Base-by-base conservation (phyloP, 1,140 invertebrate genomes). In the Penaeus japonicus region DNA sequence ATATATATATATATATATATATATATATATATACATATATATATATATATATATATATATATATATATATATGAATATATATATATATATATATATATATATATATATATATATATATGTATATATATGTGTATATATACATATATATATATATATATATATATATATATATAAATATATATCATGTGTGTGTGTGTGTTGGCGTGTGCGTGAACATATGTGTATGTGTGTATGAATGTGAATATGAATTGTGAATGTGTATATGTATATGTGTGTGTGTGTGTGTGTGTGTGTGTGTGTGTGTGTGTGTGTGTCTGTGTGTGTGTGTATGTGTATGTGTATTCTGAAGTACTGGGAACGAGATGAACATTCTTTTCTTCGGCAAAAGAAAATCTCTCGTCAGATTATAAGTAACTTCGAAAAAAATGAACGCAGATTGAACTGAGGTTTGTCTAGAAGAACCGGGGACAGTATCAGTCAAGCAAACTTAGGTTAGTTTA, bases 101-200 rank as follows among this genome's bases (percentile, higher is more conserved):
- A n/a, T 70, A n/a, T 22, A 70, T 70, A n/a, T 70, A 70, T 70
- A 70, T 70, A 70, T n/a, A 70, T 70, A n/a, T 70, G n/a, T 70
- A 70, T 70, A 70, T 70, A n/a, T 70, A n/a, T 70, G n/a, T 70
- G n/a, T 70, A 70, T 70, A 70, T 70, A 70, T 70, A 70, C n/a
- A 70, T 70, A 70, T 70, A 70, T 70, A 70, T 70, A 70, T 70
- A 70, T 70, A 70, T 70, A 70, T 70, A n/a, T 73, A 27, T 73
- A 73, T 73, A 73, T 27, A 73, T 18, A 24, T 73, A n/a, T 27
- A 73, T 73, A 73, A 2, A 73, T 24, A 73, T 73, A 73, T 73
- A 24, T 24, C 27, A 73, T 73, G 10, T 24, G 27, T 73, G 27
- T 73, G 27, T n/a, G 27, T 73, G 10, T 73, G 27, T 73, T n/a